Conservation (phyloP, 2,797 vertebrate genomes). For the Lepilemur ruficaudatus region DNA sequence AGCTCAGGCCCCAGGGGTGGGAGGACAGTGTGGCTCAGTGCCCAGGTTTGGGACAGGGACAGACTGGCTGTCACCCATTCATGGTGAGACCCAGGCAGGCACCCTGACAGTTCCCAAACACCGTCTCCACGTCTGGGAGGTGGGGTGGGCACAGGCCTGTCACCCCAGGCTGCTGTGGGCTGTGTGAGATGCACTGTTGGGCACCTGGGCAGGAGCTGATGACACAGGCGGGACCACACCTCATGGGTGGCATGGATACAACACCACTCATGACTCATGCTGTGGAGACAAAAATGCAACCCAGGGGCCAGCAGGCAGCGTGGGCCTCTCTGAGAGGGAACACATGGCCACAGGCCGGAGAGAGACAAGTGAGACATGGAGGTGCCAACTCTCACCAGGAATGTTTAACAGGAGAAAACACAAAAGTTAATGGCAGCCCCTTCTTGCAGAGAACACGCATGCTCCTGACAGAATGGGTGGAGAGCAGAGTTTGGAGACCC, state of each 20-base stretch:
- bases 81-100: not conserved
- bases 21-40: not conserved
- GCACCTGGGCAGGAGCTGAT: not conserved
- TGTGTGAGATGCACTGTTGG: not conserved
- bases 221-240: accelerated
- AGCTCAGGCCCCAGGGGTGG: not conserved
- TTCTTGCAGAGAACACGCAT: accelerated
- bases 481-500: not conserved
- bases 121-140: not conserved
- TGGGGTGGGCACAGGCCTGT: not conserved
- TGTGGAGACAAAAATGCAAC: accelerated
- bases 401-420: accelerated
- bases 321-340: not conserved
- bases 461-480: accelerated
- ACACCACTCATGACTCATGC: no score
- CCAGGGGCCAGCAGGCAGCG: not conserved
- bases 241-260: accelerated
- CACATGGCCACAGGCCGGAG: not conserved
- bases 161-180: not conserved
- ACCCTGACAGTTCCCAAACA: not conserved
- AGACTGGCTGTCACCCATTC: not conserved
- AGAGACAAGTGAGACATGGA: accelerated
- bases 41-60: not conserved
- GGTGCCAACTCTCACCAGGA: accelerated
- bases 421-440: accelerated